Evolutionary conservation across 2,113 vertebrate species (phyloP).

Genomic region (Eleginops maclovinus): DNA sequence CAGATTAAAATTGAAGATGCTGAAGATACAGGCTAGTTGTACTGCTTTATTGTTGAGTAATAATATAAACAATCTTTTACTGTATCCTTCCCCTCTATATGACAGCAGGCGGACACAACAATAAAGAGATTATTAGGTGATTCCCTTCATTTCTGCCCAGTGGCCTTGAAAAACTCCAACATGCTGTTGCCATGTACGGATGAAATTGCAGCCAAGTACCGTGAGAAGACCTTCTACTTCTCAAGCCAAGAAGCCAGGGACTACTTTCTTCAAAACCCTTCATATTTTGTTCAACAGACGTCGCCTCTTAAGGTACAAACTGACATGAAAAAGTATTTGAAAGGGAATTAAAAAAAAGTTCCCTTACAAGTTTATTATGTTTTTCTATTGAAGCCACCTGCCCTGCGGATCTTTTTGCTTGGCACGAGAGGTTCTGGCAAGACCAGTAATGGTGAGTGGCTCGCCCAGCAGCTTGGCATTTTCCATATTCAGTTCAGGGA

Average conservation of each 20-base stretch:
- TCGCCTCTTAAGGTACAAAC: constrained; percentile 87
- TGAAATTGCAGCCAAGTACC: constrained; percentile 88
- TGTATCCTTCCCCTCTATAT: constrained; percentile 3
- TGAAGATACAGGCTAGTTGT: not conserved
- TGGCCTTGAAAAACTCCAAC: constrained; percentile 88
- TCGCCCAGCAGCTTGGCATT: constrained; percentile 89
- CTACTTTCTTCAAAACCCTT: constrained; percentile 88
- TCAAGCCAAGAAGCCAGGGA: constrained; percentile 85
- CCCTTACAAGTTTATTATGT: not conserved
- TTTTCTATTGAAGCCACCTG: constrained; percentile 85
- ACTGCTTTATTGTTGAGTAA: not conserved
- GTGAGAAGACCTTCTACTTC: constrained; percentile 91
- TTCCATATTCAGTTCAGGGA: constrained; percentile 95
- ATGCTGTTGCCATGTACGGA: constrained; percentile 85
- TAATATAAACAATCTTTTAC: not conserved
- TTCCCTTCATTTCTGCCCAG: constrained; percentile 92
- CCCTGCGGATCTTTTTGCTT: constrained; percentile 88
- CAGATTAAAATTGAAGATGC: not conserved
- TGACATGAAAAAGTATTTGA: not conserved
- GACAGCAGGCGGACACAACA: constrained; percentile 81
- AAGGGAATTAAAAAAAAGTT: not conserved
- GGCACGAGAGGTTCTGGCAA: constrained; percentile 91
- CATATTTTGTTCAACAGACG: constrained; percentile 84
- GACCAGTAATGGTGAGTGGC: constrained; percentile 84
- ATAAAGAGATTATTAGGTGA: constrained; percentile 87